These are phyloP conservation scores for Gymnoscopelus braueri DNA, from an alignment of 2,797 vertebrate genomes.

Conservation along the genomic window DNA sequence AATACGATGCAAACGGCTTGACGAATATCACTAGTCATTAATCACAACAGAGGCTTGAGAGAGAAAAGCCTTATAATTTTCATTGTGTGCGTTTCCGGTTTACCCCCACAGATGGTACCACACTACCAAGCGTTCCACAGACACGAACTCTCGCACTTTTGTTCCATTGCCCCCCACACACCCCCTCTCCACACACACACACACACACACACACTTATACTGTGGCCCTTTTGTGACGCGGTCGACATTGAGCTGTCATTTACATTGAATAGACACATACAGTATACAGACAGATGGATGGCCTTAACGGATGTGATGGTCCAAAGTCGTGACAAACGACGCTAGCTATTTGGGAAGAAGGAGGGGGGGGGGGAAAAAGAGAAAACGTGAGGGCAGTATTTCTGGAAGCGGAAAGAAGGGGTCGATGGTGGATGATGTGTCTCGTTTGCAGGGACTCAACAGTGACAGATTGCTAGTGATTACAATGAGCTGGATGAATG, in stretches of 20 bases:
- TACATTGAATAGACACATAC: slow-evolving; percentile 74
- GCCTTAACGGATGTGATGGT: slow-evolving; percentile 64
- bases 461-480: slow-evolving; percentile 57
- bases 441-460: slow-evolving; percentile 29
- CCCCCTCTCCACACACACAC: too few relatives aligned
- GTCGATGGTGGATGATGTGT: slow-evolving; percentile 45
- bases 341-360: slow-evolving; percentile 68
- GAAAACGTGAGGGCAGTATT: slow-evolving; percentile 51
- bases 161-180: slow-evolving; percentile 66
- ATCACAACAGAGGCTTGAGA: slow-evolving; percentile 71
- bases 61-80: slow-evolving; percentile 79
- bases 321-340: slow-evolving; percentile 74
- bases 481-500: slow-evolving; percentile 66
- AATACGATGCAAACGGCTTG: slow-evolving; percentile 81
- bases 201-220: too few relatives aligned
- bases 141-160: slow-evolving; percentile 75
- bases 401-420: slow-evolving; percentile 70
- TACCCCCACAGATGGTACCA: slow-evolving; percentile 80
- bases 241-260: slow-evolving; percentile 78
- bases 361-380: too few relatives aligned
- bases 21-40: slow-evolving; percentile 79
- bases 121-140: slow-evolving; percentile 68
- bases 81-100: slow-evolving; percentile 82
- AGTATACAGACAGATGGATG: slow-evolving; percentile 60
- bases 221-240: slow-evolving; percentile 79